A percentile compares a stretch with the other conserved stretches of the same genome.
These are phyloP conservation scores for Enteromius afrohamiltoni DNA, from an alignment of 2,797 vertebrate species.

Conservation along the genomic window DNA sequence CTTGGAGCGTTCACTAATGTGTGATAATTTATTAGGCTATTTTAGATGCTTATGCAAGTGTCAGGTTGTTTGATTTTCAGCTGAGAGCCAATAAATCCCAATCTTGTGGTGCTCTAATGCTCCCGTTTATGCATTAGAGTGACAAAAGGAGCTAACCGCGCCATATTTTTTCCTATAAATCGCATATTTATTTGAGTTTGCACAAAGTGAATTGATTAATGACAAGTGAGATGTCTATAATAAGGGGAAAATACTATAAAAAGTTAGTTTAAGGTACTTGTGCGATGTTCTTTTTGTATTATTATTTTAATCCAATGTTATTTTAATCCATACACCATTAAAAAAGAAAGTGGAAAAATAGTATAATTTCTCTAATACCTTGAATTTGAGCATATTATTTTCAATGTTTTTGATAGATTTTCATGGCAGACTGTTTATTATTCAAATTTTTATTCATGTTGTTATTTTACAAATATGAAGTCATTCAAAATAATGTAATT, in stretches of 20 bases:
- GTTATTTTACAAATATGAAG: neutral
- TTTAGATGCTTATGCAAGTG: constrained; percentile 71
- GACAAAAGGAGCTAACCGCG: neutral
- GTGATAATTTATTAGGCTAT: constrained; percentile 71
- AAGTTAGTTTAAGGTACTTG: neutral
- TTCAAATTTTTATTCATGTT: neutral
- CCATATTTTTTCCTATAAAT: neutral
- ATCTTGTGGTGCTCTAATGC: constrained; percentile 48
- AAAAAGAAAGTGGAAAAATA: neutral
- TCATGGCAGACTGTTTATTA: neutral
- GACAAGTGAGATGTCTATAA: neutral
- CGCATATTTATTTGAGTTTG: neutral
- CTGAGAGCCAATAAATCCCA: constrained; percentile 73
- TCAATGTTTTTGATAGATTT: neutral
- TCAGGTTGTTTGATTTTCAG: constrained; percentile 71
- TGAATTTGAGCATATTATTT: neutral
- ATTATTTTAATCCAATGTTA: neutral
- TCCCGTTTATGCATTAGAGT: neutral
- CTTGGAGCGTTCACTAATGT: constrained; percentile 59
- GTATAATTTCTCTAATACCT: too few relatives aligned
- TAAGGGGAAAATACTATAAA: neutral
- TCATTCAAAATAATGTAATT: neutral
- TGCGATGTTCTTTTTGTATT: neutral
- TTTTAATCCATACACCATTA: neutral
- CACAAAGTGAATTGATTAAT: constrained; percentile 1